Conservation (phyloP, 1,140 invertebrate genomes). For the Teleogryllus occipitalis region DNA sequence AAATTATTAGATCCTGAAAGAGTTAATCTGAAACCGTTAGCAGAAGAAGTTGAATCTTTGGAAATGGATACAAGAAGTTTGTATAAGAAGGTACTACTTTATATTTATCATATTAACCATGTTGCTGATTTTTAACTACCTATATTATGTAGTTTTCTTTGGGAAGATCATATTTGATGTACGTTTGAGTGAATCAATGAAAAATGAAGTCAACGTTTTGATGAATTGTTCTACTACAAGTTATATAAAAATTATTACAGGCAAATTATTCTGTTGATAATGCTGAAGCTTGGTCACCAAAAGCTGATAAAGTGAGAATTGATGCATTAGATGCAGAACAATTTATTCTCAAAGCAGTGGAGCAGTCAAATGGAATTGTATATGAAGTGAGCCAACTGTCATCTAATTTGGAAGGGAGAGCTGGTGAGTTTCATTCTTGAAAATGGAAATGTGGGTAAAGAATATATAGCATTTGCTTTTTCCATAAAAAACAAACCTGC, state of each 20-base stretch:
- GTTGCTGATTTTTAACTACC: too few relatives aligned
- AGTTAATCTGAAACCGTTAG: conserved; percentile 51
- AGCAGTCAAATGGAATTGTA: conserved; percentile 42
- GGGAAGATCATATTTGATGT: too few relatives aligned
- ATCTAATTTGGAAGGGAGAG: conserved; percentile 52
- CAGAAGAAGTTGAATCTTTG: conserved; percentile 47
- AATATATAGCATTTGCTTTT: too few relatives aligned
- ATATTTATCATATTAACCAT: too few relatives aligned
- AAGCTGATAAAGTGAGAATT: conserved; percentile 27
- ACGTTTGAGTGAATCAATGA: too few relatives aligned
- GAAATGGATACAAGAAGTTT: conserved; percentile 47
- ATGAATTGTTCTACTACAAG: background rate
- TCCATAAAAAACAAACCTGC: too few relatives aligned
- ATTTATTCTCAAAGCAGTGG: conserved; percentile 32
- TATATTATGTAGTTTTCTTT: too few relatives aligned
- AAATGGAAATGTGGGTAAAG: too few relatives aligned
- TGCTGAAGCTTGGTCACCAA: conserved; percentile 29
- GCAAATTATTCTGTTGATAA: conserved; percentile 31
- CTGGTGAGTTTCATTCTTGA: conserved; percentile 34
- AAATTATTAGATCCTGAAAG: conserved; percentile 52
- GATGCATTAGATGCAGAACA: conserved; percentile 34
- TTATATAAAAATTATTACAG: conserved; percentile 24
- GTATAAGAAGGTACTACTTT: conserved; percentile 43
- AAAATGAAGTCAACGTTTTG: too few relatives aligned
- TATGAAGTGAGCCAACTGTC: conserved; percentile 56